phyloP scores from a whole-genome alignment of 92 coral and sea anemone species.

The Virgularia gustaviana region DNA sequence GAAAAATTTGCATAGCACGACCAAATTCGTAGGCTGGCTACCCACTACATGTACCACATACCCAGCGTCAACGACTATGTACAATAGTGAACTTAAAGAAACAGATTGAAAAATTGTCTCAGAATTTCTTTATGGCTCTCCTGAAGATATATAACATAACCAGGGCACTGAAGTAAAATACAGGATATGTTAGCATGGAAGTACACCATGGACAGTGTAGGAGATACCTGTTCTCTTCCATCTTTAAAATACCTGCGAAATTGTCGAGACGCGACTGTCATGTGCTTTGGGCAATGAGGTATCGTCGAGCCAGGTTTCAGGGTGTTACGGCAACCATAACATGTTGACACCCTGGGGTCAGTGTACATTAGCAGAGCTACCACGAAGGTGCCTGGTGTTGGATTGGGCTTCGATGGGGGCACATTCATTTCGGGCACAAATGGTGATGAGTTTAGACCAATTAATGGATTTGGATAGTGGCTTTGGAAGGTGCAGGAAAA shows the following conservation, averaged over 20 bases:
- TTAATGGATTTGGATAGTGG: background rate
- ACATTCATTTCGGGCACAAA: background rate
- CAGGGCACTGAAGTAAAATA: constrained; percentile 26
- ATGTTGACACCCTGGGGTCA: constrained; percentile 33
- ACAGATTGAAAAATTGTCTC: constrained; percentile 13
- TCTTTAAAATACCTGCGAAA: constrained; percentile 31
- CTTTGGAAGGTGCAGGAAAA: constrained; percentile 2
- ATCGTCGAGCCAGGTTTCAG: constrained; percentile 18
- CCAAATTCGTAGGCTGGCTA: too few relatives aligned
- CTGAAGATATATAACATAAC: background rate
- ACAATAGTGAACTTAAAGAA: too few relatives aligned
- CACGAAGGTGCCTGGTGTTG: constrained; percentile 34
- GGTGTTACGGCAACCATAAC: constrained; percentile 17
- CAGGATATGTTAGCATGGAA: constrained; percentile 29
- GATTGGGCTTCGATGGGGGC: constrained; percentile 30
- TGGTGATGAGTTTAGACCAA: too few relatives aligned
- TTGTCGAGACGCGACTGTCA: constrained; percentile 33
- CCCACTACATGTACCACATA: too few relatives aligned
- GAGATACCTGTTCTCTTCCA: constrained; percentile 44
- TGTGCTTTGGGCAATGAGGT: constrained; percentile 12
- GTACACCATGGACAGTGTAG: constrained; percentile 25
- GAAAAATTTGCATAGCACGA: too few relatives aligned
- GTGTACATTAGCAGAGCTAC: constrained; percentile 14
- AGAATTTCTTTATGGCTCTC: constrained; percentile 34
- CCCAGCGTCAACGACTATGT: too few relatives aligned